Percentiles rank a stretch among this genome's conserved stretches.
phyloP scores from a whole-genome alignment of 2,888 invertebrate genomes.

The Urechis unicinctus region DNA sequence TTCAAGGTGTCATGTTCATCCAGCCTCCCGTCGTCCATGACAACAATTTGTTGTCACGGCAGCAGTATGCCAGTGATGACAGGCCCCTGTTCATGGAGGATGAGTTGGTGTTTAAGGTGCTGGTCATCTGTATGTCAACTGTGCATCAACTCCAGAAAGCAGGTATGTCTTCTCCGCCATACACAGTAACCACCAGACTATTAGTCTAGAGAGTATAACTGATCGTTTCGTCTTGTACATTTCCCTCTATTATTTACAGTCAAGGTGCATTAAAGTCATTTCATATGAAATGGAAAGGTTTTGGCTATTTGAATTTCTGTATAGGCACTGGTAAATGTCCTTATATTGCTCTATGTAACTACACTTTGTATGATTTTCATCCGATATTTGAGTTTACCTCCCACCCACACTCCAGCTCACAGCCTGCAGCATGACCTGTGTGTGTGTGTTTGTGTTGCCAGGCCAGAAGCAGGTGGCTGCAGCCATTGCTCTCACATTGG shows the following conservation, averaged over 20 bases:
- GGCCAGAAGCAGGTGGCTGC: constrained; percentile 68
- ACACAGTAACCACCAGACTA: neutral
- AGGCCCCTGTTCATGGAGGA: constrained; percentile 44
- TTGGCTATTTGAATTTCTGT: no score
- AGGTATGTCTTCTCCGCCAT: constrained; percentile 25
- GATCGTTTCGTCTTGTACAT: no score
- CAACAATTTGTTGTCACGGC: constrained; percentile 40
- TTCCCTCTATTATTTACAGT: no score
- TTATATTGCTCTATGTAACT: no score
- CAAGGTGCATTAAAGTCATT: no score
- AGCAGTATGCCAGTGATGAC: constrained; percentile 23
- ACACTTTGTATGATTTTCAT: no score
- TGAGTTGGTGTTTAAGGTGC: constrained; percentile 74
- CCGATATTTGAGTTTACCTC: no score
- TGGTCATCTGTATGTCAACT: constrained; percentile 74
- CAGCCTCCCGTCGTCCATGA: constrained; percentile 51
- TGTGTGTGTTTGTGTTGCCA: no score
- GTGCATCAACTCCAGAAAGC: constrained; percentile 65
- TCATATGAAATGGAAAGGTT: no score
- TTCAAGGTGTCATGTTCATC: constrained; percentile 65
- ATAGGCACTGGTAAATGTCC: no score
- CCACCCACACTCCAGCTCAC: no score
- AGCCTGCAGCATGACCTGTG: no score
- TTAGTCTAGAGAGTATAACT: neutral
- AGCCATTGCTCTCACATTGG: constrained; percentile 76